phyloP scores from a whole-genome alignment of 2,888 invertebrate genomes.

The Cotesia congregata region DNA sequence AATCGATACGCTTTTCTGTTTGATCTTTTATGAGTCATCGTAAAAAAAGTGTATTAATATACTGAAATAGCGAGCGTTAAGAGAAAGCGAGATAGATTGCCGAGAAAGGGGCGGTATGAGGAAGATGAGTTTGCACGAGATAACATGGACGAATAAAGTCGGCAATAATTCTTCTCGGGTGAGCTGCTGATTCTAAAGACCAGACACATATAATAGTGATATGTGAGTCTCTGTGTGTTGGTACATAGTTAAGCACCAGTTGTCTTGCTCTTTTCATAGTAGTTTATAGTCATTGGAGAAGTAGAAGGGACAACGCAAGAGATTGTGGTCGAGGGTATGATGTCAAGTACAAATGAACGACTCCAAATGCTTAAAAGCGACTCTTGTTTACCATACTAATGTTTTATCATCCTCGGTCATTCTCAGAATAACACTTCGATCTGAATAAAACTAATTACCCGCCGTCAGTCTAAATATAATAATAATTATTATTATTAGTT shows the following conservation, averaged over 20 bases:
- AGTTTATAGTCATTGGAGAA: conserved; percentile 13
- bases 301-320: conserved; percentile 35
- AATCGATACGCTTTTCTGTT: conserved; percentile 8
- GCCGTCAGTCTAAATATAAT: neutral
- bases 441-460: conserved; percentile 4
- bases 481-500: neutral
- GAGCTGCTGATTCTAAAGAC: neutral
- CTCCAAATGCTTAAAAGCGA: conserved; percentile 33
- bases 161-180: conserved; percentile 24
- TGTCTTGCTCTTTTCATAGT: neutral
- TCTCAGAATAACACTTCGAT: neutral
- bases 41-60: neutral
- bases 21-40: conserved; percentile 16
- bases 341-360: conserved; percentile 41
- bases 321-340: conserved; percentile 39
- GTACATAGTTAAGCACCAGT: neutral
- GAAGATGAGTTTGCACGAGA: conserved; percentile 29
- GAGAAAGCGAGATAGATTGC: neutral
- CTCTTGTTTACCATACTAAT: conserved; percentile 29
- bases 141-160: conserved; percentile 22
- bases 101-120: neutral
- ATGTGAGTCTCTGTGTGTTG: neutral
- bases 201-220: neutral
- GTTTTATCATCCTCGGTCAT: conserved; percentile 28
- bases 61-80: neutral